Evolutionary conservation across 2,113 vertebrate species (phyloP), one percentile per base, ranked within the genome.

Genomic region (Crypturellus undulatus): DNA sequence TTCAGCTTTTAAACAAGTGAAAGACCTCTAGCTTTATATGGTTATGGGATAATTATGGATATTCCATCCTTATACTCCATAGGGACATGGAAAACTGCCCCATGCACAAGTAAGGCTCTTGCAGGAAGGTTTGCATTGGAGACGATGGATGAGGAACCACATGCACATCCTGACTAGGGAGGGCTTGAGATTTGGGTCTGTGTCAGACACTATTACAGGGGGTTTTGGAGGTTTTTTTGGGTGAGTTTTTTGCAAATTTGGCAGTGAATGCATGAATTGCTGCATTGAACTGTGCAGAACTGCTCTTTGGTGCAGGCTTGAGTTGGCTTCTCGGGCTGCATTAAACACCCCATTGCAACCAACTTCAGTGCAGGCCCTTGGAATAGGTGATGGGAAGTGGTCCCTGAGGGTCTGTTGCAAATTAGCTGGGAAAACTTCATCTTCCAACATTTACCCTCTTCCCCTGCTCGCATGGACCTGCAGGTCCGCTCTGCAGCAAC

Each of bases 331-430:
- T 63, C 26, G 18, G 51, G 20, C 24, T 3, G 1, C 20, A 0
- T 71, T 32, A 21, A 40, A 17, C 17, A 30, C 32, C 7, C 3
- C 10, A 4, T 1, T 0, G n/a, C 5, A 6, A 19, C 56, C 14
- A 6, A 14, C 26, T 49, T 43, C 83, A 49, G 34, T 36, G 24
- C 36, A 12, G 21, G 24, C 47, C 2, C n/a, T 73, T 51, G 5
- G 52, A 20, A 19, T 2, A 4, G 42, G 12, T 8, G 17, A 28
- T 26, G n/a, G 21, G 32, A 10, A 28, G 42, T 4, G 2, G 2
- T 32, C 64, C 51, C 71, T 38, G 21, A 17, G 42, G 63, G 42
- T 18, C 8, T 2, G 36, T 75, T 70, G 64, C 12, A 34, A 56
- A 76, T 70, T 64, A 87, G 79, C 67, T 0, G 1, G 21, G 78